phyloP scores from a whole-genome alignment of 2,113 vertebrate genomes.

The Microtus montanus region DNA sequence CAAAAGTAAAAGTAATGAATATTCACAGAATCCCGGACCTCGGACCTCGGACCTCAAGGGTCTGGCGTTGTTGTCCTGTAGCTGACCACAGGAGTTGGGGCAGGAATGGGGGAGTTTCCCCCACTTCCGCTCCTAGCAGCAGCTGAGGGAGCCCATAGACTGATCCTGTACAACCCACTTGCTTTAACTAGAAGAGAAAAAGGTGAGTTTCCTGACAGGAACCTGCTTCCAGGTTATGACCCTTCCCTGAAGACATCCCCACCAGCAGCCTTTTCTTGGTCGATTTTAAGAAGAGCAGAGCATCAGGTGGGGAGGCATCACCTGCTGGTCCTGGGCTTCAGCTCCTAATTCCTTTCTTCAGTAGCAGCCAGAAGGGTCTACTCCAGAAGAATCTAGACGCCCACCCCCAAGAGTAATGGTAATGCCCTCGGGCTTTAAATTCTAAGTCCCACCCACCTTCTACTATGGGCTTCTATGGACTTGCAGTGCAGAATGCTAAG shows the following conservation, averaged over 20 bases:
- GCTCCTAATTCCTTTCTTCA: background rate
- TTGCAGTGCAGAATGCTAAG: background rate
- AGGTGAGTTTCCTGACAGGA: background rate
- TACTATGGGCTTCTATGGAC: background rate
- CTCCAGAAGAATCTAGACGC: background rate
- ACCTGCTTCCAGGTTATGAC: background rate
- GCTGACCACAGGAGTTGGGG: too few species aligned
- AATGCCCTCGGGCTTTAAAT: background rate
- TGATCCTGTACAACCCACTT: too few species aligned
- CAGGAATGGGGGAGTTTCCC: fast-evolving
- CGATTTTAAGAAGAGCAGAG: fast-evolving
- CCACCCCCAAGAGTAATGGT: background rate
- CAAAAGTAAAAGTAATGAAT: background rate
- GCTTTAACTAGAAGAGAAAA: background rate
- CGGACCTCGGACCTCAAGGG: background rate
- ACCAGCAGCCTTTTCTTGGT: background rate
- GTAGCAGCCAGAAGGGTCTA: background rate
- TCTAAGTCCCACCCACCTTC: background rate
- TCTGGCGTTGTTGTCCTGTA: background rate
- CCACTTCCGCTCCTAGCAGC: background rate
- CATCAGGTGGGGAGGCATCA: background rate
- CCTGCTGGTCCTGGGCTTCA: background rate
- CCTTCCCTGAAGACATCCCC: background rate
- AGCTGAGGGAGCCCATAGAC: background rate
- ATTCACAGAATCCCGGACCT: background rate